Evolutionary conservation across 2,113 vertebrate genomes (phyloP).

Genomic region (Okapia johnstoni): DNA sequence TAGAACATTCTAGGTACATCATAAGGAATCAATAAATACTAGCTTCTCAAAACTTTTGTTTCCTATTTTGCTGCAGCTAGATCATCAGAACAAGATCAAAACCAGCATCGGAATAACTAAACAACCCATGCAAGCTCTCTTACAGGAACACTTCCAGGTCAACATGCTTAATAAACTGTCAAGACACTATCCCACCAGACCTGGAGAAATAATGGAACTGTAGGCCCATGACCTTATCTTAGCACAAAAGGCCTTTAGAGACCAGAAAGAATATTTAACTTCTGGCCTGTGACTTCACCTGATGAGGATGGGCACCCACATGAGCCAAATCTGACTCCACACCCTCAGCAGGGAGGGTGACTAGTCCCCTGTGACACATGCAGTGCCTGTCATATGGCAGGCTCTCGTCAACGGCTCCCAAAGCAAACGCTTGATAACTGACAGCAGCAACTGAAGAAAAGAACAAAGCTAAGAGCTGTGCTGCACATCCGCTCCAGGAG

Average conservation of each 20-base stretch:
- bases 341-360: neutral
- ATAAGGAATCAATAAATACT: neutral
- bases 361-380: accelerated
- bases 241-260: neutral
- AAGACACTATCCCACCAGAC: neutral
- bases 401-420: neutral
- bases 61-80: neutral
- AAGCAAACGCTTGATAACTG: neutral
- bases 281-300: neutral
- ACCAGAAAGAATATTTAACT: neutral
- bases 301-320: neutral
- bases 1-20: neutral
- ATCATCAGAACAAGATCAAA: neutral
- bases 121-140: neutral
- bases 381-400: accelerated
- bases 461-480: neutral
- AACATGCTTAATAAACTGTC: neutral
- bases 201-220: neutral
- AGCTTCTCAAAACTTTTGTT: neutral
- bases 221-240: neutral
- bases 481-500: neutral
- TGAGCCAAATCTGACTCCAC: neutral
- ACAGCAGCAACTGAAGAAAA: neutral
- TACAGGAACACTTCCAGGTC: neutral
- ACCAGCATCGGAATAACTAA: neutral